Base-by-base conservation (phyloP, 1,140 invertebrate genomes). In the Drosophila sproati region DNA sequence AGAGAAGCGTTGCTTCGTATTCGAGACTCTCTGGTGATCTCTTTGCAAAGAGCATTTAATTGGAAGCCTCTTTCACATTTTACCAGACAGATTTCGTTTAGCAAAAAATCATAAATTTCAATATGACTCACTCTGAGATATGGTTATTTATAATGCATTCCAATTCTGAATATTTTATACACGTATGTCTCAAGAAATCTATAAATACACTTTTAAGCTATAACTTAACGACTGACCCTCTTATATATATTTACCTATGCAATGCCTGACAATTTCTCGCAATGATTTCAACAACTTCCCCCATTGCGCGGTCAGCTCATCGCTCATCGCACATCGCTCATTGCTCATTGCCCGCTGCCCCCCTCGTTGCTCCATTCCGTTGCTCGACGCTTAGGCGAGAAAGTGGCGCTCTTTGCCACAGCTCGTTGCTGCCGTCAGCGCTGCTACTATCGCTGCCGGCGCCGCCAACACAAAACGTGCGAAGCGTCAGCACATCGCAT, bases 271-370 rank as follows among this genome's bases (percentile, higher is more conserved):
- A 73, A 79, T 79, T 82, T 70, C 77, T 77, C 64, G 55, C 76
- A 83, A 83, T 83, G 77, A 77, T 87, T 88, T 77, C 56, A 78
- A 70, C 62, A 80, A 77, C 80, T 83, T 77, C 41, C 39, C 41
- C 62, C 57, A 35, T 51, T 89, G 85, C 85, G 85, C 83, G 48
- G 69, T 47, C 77, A 83, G 77, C 83, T 88, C 69, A 87, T 67
- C 34, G 67, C 8, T 34, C 63, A 55, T 64, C 57, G 54, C 78
- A 61, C 80, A 50, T 68, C 43, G 76, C 59, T 63, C 32, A 32
- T 20, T 54, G 48, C 41, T 34, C n/a, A n/a, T 4, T 43, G 57
- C 12, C 28, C 34, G 28, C 8, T 50, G 45, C 7, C 1, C n/a
- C 39, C 10, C 39, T 7, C 57, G 2, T 54, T 10, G 45, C 7